Percentiles rank a stretch among this genome's conserved stretches.
These are phyloP conservation scores for Maniola hyperantus DNA, from an alignment of 2,888 invertebrate species.

Conservation along the genomic window DNA sequence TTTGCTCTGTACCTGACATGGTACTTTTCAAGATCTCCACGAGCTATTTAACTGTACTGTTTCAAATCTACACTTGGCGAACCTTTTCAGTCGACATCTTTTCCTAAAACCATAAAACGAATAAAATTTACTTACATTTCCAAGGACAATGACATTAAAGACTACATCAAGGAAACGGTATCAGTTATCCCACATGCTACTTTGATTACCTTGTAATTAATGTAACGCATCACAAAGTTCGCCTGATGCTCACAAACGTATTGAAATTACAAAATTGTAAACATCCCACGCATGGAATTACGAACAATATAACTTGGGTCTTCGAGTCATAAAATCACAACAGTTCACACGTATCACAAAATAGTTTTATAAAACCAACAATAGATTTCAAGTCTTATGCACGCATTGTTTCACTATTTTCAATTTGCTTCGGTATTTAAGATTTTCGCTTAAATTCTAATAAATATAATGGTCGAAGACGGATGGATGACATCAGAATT, in stretches of 20 bases:
- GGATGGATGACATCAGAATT: slow-evolving; percentile 48
- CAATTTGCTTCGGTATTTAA: slow-evolving; percentile 33
- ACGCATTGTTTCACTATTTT: slow-evolving; percentile 23
- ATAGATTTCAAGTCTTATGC: background rate
- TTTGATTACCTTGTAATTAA: slow-evolving; percentile 5
- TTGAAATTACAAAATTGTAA: slow-evolving; percentile 49
- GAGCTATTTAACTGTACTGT: slow-evolving; percentile 44
- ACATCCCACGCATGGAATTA: slow-evolving; percentile 74
- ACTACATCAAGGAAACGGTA: slow-evolving; percentile 26
- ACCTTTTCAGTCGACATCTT: slow-evolving; percentile 61
- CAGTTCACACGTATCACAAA: slow-evolving; percentile 1
- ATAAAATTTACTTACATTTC: slow-evolving; percentile 29
- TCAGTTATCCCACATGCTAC: background rate
- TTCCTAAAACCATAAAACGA: slow-evolving; percentile 59
- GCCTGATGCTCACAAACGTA: slow-evolving; percentile 32
- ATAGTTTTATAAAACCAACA: background rate
- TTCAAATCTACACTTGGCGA: slow-evolving; percentile 52
- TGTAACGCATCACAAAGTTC: slow-evolving; percentile 22
- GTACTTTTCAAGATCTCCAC: slow-evolving; percentile 61
- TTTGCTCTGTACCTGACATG: slow-evolving; percentile 81
- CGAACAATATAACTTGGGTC: slow-evolving; percentile 20
- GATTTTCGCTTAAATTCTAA: slow-evolving; percentile 34
- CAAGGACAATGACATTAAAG: slow-evolving; percentile 44
- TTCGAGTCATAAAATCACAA: slow-evolving; percentile 9
- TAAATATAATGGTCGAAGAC: slow-evolving; percentile 39